Evolutionary conservation across 2,888 invertebrate species (phyloP).

Genomic region (Sycophila texana): DNA sequence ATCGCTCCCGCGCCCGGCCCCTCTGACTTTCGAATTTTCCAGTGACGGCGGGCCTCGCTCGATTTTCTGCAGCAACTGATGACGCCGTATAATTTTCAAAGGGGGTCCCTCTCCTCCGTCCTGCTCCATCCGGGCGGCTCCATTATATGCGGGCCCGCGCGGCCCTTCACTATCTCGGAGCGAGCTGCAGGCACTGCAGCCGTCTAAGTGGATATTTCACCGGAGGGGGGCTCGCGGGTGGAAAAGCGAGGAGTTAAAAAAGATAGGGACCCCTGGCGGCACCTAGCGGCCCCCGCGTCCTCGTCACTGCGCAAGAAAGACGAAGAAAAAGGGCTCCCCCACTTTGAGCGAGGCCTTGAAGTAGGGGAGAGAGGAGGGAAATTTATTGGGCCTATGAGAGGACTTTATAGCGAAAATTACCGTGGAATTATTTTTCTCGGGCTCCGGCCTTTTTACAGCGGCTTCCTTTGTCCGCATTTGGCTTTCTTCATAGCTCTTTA

Average conservation of each 20-base stretch:
- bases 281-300: background rate
- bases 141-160: background rate
- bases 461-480: background rate
- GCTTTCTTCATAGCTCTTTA: background rate
- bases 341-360: background rate
- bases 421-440: background rate
- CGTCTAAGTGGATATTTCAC: constrained; percentile 34
- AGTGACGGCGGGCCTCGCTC: constrained; percentile 31
- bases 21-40: constrained; percentile 8
- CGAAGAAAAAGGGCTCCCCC: no score
- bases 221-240: background rate
- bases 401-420: constrained; percentile 43
- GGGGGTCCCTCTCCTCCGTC: background rate
- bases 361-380: background rate
- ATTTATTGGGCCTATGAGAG: constrained; percentile 15
- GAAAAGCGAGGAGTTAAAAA: background rate
- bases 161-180: background rate
- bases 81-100: constrained; percentile 51
- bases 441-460: background rate
- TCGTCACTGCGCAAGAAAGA: background rate
- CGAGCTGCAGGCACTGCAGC: background rate
- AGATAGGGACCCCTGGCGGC: background rate
- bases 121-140: background rate
- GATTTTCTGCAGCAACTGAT: constrained; percentile 54
- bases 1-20: background rate